These are phyloP conservation scores for Potorous gilbertii DNA, from an alignment of 2,797 vertebrate species.

Conservation along the genomic window DNA sequence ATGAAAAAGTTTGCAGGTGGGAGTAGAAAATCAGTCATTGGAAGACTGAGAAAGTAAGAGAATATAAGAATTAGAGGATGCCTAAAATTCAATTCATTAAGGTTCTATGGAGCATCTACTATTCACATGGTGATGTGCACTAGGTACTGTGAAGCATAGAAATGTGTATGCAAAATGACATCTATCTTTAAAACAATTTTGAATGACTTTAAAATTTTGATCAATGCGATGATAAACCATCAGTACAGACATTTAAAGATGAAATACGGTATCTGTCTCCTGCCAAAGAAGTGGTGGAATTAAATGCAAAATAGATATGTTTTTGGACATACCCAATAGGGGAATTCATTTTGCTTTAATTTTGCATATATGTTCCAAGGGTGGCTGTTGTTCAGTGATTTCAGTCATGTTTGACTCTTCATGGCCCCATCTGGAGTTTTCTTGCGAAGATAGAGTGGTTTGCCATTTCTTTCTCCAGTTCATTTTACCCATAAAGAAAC, in stretches of 20 bases:
- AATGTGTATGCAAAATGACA: not conserved
- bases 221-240: not conserved
- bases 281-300: not conserved
- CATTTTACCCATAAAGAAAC: not conserved
- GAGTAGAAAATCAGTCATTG: slow-evolving; percentile 34
- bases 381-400: not conserved
- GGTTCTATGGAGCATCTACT: not conserved
- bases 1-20: not conserved
- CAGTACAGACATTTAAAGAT: not conserved
- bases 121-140: not conserved
- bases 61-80: not conserved
- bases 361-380: not conserved
- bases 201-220: not conserved
- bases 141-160: not conserved
- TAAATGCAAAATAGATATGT: not conserved
- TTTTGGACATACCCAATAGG: not conserved
- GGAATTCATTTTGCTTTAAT: not conserved
- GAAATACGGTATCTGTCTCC: not conserved
- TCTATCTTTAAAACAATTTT: no score
- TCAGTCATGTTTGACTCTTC: not conserved
- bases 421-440: not conserved
- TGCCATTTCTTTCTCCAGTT: not conserved
- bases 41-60: not conserved
- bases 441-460: not conserved
- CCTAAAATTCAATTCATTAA: not conserved